A percentile compares a stretch with the other conserved stretches of the same genome.
phyloP scores from a whole-genome alignment of 2,888 invertebrate species.

The Dryadula phaetusa region DNA sequence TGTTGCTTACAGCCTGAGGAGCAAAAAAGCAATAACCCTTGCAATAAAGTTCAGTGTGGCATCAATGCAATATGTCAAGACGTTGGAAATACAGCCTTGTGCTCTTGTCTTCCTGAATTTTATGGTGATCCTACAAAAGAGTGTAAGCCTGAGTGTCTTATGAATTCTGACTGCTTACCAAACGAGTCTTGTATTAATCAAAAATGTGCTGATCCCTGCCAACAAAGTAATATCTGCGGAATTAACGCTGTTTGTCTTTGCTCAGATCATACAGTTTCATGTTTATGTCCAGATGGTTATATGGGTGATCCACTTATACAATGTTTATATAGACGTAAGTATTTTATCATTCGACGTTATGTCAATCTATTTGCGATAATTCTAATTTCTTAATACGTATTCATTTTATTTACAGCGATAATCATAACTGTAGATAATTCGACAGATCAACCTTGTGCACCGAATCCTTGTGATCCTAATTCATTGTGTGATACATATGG shows the following conservation, averaged over 20 bases:
- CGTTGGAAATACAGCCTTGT: slow-evolving; percentile 87
- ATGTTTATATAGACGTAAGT: slow-evolving; percentile 85
- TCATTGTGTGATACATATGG: slow-evolving; percentile 88
- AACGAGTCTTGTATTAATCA: slow-evolving; percentile 90
- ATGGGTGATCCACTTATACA: slow-evolving; percentile 92
- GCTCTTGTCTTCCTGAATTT: slow-evolving; percentile 90
- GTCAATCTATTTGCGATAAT: background rate
- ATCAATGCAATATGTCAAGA: slow-evolving; percentile 91
- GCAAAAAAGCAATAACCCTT: slow-evolving; percentile 85
- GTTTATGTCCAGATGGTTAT: slow-evolving; percentile 90
- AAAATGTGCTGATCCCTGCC: slow-evolving; percentile 90
- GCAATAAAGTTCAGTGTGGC: slow-evolving; percentile 90
- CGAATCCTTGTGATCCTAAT: slow-evolving; percentile 90
- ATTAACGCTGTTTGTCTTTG: slow-evolving; percentile 91
- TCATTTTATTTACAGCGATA: slow-evolving; percentile 69
- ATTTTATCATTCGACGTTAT: slow-evolving; percentile 9
- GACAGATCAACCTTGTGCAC: slow-evolving; percentile 88
- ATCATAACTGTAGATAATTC: slow-evolving; percentile 84
- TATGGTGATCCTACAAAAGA: slow-evolving; percentile 91
- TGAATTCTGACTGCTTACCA: slow-evolving; percentile 91
- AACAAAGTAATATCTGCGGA: slow-evolving; percentile 89
- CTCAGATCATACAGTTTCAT: slow-evolving; percentile 92
- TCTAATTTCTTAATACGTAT: background rate
- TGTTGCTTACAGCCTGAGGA: slow-evolving; percentile 87
- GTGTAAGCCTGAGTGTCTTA: slow-evolving; percentile 91